Conservation (phyloP, 2,888 invertebrate genomes). For the Dryobota labecula region DNA sequence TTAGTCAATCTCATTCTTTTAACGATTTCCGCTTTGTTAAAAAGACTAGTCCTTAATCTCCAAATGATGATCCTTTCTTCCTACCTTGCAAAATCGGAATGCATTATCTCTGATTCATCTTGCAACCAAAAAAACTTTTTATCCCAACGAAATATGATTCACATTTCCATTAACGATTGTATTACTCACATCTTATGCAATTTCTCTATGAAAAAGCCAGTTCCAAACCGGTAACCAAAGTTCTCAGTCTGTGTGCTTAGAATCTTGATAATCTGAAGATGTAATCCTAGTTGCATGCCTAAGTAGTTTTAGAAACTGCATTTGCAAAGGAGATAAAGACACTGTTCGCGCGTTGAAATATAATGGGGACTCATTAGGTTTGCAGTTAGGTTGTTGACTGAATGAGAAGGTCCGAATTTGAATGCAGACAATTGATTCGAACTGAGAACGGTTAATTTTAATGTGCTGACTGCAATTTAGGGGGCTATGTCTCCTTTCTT, state of each 20-base stretch:
- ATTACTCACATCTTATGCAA: slow-evolving; percentile 63
- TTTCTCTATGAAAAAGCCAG: slow-evolving; percentile 51
- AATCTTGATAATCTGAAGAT: slow-evolving; percentile 55
- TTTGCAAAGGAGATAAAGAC: slow-evolving; percentile 51
- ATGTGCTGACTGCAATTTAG: slow-evolving; percentile 41
- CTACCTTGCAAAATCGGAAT: neutral
- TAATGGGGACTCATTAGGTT: slow-evolving; percentile 50
- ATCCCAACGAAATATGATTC: slow-evolving; percentile 51
- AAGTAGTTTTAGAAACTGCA: slow-evolving; percentile 57
- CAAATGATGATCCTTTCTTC: neutral
- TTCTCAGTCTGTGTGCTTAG: slow-evolving; percentile 59
- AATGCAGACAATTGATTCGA: slow-evolving; percentile 56
- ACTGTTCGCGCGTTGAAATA: slow-evolving; percentile 41
- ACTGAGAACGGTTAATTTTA: slow-evolving; percentile 45
- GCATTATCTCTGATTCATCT: slow-evolving; percentile 17
- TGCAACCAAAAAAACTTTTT: slow-evolving; percentile 24
- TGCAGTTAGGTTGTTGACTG: slow-evolving; percentile 41
- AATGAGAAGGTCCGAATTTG: slow-evolving; percentile 50
- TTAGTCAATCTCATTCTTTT: neutral
- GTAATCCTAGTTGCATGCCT: slow-evolving; percentile 50
- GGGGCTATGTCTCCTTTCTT: slow-evolving; percentile 18
- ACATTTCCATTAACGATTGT: slow-evolving; percentile 50
- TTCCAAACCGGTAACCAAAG: slow-evolving; percentile 49
- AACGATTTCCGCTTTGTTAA: neutral
- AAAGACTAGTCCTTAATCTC: neutral